A percentile compares a stretch with the other conserved stretches of the same genome.
These are phyloP conservation scores for Geophilus truncorum DNA, from an alignment of 2,888 invertebrate species.

Conservation along the genomic window DNA sequence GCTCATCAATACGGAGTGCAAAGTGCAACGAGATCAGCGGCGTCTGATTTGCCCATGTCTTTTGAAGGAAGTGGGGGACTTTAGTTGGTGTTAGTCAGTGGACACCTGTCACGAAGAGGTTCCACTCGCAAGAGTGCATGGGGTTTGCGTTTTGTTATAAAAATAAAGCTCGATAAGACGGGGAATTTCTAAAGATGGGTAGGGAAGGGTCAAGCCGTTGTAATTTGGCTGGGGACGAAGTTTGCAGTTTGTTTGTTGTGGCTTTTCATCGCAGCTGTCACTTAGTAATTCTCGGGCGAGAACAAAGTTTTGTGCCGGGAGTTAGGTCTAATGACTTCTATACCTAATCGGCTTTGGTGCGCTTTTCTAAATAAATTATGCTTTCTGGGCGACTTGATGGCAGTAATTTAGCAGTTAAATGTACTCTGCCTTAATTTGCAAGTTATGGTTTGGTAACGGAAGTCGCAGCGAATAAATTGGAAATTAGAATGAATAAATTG, in stretches of 20 bases:
- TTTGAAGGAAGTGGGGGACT: background rate
- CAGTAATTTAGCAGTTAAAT: background rate
- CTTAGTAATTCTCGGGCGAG: background rate
- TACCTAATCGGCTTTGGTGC: slow-evolving; percentile 8
- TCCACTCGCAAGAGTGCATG: background rate
- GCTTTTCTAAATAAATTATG: slow-evolving; percentile 14
- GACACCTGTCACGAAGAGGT: background rate
- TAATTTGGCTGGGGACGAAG: background rate
- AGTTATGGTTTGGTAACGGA: background rate
- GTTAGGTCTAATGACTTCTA: background rate
- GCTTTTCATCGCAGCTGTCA: slow-evolving; percentile 18
- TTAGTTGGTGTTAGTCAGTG: background rate
- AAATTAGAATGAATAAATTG: background rate
- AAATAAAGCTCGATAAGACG: background rate
- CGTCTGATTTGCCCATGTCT: slow-evolving; percentile 10
- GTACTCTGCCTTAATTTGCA: background rate
- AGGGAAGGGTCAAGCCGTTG: background rate
- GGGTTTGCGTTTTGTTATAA: background rate
- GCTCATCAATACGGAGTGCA: slow-evolving; percentile 2
- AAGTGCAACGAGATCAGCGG: slow-evolving; percentile 16
- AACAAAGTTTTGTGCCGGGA: background rate
- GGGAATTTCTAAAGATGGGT: background rate
- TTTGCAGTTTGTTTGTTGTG: background rate
- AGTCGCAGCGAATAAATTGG: background rate
- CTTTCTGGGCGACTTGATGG: background rate